Evolutionary conservation across 2,113 vertebrate genomes (phyloP).

Genomic region (Gyps fulvus): DNA sequence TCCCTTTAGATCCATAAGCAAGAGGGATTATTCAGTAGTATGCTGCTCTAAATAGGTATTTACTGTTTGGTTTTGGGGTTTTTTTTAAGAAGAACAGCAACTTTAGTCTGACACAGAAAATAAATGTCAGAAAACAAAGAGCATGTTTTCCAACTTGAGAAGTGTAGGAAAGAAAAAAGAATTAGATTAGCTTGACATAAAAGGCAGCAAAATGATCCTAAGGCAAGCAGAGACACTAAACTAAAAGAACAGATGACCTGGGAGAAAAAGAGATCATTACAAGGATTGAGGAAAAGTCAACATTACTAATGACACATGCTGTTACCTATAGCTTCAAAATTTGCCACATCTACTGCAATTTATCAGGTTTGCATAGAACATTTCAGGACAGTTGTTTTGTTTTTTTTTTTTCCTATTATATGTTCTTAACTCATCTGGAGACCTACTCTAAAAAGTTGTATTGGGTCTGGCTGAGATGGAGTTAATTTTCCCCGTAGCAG

Average conservation of each 20-base stretch:
- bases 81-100: neutral
- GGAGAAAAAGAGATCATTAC: neutral
- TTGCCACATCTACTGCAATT: neutral
- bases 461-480: neutral
- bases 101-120: neutral
- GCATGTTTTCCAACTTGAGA: neutral
- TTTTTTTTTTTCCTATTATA: accelerated
- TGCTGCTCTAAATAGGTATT: neutral
- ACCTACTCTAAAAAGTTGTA: neutral
- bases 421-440: neutral
- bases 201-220: neutral
- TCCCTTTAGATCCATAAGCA: neutral
- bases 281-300: neutral
- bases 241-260: neutral
- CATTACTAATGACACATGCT: neutral
- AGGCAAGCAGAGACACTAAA: neutral
- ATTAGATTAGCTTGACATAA: neutral
- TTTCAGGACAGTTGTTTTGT: neutral
- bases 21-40: neutral
- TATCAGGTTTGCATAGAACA: neutral
- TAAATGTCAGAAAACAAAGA: neutral
- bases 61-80: neutral
- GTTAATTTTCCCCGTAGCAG: neutral
- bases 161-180: neutral
- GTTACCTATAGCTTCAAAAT: neutral